phyloP scores from a whole-genome alignment of 2,797 vertebrate genomes.

The Corythornis leucogaster region DNA sequence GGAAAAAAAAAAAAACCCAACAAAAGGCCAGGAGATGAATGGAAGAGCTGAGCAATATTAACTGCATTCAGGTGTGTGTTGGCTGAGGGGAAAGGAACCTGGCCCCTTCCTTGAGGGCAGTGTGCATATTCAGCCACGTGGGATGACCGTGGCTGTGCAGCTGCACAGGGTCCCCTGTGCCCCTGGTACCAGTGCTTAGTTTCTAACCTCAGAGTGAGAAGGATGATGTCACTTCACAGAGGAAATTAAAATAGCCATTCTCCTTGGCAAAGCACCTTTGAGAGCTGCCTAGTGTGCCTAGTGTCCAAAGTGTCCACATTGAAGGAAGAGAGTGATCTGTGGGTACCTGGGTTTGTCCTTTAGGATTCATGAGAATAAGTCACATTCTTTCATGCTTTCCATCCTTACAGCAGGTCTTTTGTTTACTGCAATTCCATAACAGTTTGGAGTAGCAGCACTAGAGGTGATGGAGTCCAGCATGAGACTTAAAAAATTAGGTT shows the following conservation, averaged over 20 bases:
- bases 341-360: neutral
- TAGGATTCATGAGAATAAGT: neutral
- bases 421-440: neutral
- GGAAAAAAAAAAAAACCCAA: neutral
- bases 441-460: neutral
- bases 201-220: neutral
- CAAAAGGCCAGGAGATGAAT: conserved; percentile 13
- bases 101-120: conserved; percentile 20
- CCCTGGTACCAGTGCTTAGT: neutral
- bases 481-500: neutral
- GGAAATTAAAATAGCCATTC: neutral
- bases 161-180: neutral
- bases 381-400: neutral
- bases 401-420: neutral
- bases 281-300: neutral
- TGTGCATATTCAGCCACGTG: fast-evolving
- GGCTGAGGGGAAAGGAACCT: neutral
- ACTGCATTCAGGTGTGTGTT: conserved; percentile 47
- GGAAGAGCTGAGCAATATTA: conserved; percentile 28
- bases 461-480: neutral
- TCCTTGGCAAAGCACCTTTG: neutral
- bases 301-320: neutral
- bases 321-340: neutral
- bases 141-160: fast-evolving
- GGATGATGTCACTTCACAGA: neutral